phyloP scores from a whole-genome alignment of 1,140 invertebrate species.

The Heliothis virescens region DNA sequence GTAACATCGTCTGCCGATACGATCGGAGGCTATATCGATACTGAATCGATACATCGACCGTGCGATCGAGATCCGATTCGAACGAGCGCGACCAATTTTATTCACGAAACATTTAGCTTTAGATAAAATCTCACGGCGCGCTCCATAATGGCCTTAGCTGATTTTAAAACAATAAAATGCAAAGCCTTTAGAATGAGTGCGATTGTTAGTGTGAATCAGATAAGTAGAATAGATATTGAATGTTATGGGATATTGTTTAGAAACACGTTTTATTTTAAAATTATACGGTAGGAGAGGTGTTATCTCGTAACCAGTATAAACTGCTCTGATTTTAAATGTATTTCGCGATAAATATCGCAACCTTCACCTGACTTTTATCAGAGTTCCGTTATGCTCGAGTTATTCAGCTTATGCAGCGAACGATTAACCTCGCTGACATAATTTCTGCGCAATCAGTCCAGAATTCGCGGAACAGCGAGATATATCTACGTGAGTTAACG shows the following conservation, averaged over 20 bases:
- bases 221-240: slow-evolving; percentile 76
- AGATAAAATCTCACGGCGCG: slow-evolving; percentile 77
- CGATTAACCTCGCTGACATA: slow-evolving; percentile 39
- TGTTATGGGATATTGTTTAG: slow-evolving; percentile 67
- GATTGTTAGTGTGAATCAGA: slow-evolving; percentile 82
- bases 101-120: slow-evolving; percentile 80
- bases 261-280: slow-evolving; percentile 60
- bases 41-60: slow-evolving; percentile 57
- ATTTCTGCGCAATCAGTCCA: slow-evolving; percentile 38
- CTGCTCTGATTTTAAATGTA: slow-evolving; percentile 58
- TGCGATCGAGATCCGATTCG: slow-evolving; percentile 72
- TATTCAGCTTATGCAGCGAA: slow-evolving; percentile 18
- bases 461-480: slow-evolving; percentile 44
- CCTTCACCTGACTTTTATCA: slow-evolving; percentile 21
- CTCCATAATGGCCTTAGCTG: slow-evolving; percentile 70
- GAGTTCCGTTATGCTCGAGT: slow-evolving; percentile 23
- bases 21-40: slow-evolving; percentile 69
- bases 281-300: slow-evolving; percentile 61
- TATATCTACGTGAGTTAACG: slow-evolving; percentile 51
- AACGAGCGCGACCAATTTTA: slow-evolving; percentile 82
- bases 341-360: slow-evolving; percentile 38
- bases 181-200: slow-evolving; percentile 71
- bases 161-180: slow-evolving; percentile 82
- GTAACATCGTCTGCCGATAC: slow-evolving; percentile 71
- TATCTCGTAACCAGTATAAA: slow-evolving; percentile 52